Evolutionary conservation across 2,888 invertebrate species (phyloP), one percentile per base, ranked within the genome.

Genomic region (Acronicta alni): DNA sequence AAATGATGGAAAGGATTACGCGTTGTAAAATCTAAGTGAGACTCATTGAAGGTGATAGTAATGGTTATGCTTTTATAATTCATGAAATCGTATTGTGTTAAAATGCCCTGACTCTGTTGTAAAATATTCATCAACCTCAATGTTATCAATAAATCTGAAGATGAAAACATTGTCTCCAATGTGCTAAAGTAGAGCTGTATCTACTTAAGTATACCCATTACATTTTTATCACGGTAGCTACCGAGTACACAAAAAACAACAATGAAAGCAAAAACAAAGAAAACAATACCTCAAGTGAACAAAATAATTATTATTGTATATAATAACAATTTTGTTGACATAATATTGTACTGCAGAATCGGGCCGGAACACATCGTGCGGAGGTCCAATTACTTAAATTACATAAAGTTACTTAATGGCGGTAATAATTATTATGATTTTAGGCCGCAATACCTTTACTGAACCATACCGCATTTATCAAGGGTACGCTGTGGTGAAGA

Each of bases 281-380:
- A 47, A 52, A 68, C 44, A 44, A 69, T 54, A 54, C 17, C 15
- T 17, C 14, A 17, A 20, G 32, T 55, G 35, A 60, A 53, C 39
- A 71, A 66, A 61, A 46, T 71, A 61, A 53, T 66, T 45, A 41
- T 30, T 37, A 48, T 15, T 2, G 20, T 20, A 20, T 5, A 2
- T 55, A 69, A 55, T 65, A 44, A 65, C 64, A 52, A 51, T 32
- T 35, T 59, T 59, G 70, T 52, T 64, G 66, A 58, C 69, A 62
- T 58, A 67, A 76, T 78, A 79, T 82, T 81, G 80, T 79, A 73
- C 65, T 72, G 65, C 73, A 68, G 74, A 88, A 87, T 78, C 81
- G 78, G 88, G 79, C 67, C 77, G 88, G 84, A 88, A 88, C 84
- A 83, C 49, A 72, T 87, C 86, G 87, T 87, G 87, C 80, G 54